Evolutionary conservation across 2,888 invertebrate species (phyloP), one percentile per base, ranked within the genome.

Genomic region (Apamea anceps): DNA sequence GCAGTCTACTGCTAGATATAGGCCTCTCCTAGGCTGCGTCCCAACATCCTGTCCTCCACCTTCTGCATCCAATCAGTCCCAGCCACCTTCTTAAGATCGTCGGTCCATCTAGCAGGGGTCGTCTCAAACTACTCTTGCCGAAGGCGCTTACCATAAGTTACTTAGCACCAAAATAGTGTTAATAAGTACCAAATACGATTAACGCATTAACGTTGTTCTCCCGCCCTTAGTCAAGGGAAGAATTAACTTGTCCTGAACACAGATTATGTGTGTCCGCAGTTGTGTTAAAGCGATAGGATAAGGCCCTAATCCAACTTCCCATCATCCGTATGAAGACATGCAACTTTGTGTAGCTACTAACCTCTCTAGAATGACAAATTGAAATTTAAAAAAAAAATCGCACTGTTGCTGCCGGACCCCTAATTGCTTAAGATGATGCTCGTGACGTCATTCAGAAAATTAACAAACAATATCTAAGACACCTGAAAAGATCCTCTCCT

Each of bases 181-280:
- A 18, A 21, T 63, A 32, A 32, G 32, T 63, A 63, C 72, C 25
- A 7, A 63, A 67, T n/a, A 42, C 37, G 15, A n/a, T 37, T 42
- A 42, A 67, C 37, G 15, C 2, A n/a, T 37, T 42, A 42, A 67
- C 37, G 15, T 5, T 15, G 42, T 42, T 12, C 66, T 1, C 37
- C 66, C 66, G 25, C 66, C 37, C 12, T 65, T 12, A 37, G 25
- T 12, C 65, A 66, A 54, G 21, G 32, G 32, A 62, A 42, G 28
- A 80, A 80, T 72, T 42, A 62, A 57, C 15, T 28, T 74, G 42
- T 54, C 71, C n/a, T 32, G 32, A 60, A 57, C 32, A 73, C 7
- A 72, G 45, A 57, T 66, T 81, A 18, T 21, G 28, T 48, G 32
- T 21, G 37, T 48, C 48, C 25, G 3, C 18, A 74, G 32, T 37